Percentiles rank a stretch among this genome's conserved stretches.
phyloP scores from a whole-genome alignment of 2,888 invertebrate species.

The Trisateles emortualis region DNA sequence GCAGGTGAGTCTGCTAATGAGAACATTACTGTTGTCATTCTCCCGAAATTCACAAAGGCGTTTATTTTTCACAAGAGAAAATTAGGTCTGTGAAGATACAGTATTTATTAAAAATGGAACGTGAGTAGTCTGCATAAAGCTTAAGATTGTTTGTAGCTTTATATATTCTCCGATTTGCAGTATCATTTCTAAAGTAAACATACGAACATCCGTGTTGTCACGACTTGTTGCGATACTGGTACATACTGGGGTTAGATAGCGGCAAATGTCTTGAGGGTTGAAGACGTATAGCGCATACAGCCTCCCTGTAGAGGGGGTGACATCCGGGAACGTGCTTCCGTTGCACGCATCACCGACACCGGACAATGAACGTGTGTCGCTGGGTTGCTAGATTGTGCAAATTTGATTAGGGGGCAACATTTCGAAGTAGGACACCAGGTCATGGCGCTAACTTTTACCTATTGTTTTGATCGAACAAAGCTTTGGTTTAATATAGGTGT shows the following conservation, averaged over 20 bases:
- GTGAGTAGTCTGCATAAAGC: conserved; percentile 7
- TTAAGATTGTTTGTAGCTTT: conserved; percentile 19
- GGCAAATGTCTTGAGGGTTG: conserved; percentile 47
- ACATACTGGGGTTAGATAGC: conserved; percentile 35
- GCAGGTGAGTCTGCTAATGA: conserved; percentile 34
- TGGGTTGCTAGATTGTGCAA: conserved; percentile 44
- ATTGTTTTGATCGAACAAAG: conserved; percentile 18
- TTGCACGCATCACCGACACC: conserved; percentile 42
- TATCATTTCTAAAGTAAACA: conserved; percentile 28
- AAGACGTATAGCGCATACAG: conserved; percentile 31
- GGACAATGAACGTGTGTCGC: conserved; percentile 47
- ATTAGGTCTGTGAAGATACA: conserved; percentile 15
- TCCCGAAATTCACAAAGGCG: conserved; percentile 20
- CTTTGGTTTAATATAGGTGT: neutral
- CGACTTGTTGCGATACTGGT: conserved; percentile 38
- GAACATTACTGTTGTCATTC: conserved; percentile 30
- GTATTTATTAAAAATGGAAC: conserved; percentile 9
- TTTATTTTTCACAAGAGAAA: conserved; percentile 31
- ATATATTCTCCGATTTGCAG: conserved; percentile 23
- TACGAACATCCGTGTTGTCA: conserved; percentile 34
- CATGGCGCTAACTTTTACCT: conserved; percentile 13
- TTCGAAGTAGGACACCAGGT: conserved; percentile 39
- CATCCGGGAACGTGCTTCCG: conserved; percentile 51
- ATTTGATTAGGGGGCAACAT: conserved; percentile 44
- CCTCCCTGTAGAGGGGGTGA: conserved; percentile 27